Percentiles rank a stretch among this genome's conserved stretches.
phyloP scores from a whole-genome alignment of 2,888 invertebrate genomes.

The Polia nebulosa region DNA sequence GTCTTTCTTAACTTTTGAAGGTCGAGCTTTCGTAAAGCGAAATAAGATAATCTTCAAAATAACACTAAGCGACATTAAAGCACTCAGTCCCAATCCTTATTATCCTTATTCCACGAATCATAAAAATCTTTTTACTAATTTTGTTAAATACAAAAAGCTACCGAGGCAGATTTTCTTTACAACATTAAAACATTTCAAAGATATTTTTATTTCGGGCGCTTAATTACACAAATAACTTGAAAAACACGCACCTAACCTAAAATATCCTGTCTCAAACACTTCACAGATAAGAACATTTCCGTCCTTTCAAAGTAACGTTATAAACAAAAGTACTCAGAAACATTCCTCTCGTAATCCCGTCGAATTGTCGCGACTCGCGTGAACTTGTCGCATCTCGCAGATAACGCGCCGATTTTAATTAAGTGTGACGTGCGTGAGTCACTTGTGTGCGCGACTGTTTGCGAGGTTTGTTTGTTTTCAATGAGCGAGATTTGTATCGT shows the following conservation, averaged over 20 bases:
- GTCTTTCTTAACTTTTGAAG: too few species aligned
- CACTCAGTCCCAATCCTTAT: background rate
- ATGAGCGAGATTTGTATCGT: constrained; percentile 39
- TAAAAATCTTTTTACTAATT: background rate
- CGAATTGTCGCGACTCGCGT: constrained; percentile 8
- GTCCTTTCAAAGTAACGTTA: constrained; percentile 34
- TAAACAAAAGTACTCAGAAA: constrained; percentile 40
- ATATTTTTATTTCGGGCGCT: constrained; percentile 8
- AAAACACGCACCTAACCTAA: constrained; percentile 40
- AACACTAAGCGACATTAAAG: background rate
- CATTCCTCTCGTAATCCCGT: constrained; percentile 15
- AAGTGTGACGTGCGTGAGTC: constrained; percentile 40
- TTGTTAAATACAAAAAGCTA: constrained; percentile 10
- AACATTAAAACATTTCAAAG: constrained; percentile 15
- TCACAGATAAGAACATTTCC: constrained; percentile 40
- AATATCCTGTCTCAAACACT: constrained; percentile 21
- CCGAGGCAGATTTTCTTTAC: background rate
- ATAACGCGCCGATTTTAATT: constrained; percentile 45
- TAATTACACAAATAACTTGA: constrained; percentile 46
- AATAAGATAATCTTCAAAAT: constrained; percentile 8
- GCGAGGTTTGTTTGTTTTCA: constrained; percentile 37
- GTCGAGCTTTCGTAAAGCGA: background rate
- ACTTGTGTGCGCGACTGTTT: constrained; percentile 31
- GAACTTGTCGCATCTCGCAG: constrained; percentile 23
- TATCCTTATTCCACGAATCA: background rate